Evolutionary conservation across 1,140 invertebrate species (phyloP).

Genomic region (Calliopsis andreniformis): DNA sequence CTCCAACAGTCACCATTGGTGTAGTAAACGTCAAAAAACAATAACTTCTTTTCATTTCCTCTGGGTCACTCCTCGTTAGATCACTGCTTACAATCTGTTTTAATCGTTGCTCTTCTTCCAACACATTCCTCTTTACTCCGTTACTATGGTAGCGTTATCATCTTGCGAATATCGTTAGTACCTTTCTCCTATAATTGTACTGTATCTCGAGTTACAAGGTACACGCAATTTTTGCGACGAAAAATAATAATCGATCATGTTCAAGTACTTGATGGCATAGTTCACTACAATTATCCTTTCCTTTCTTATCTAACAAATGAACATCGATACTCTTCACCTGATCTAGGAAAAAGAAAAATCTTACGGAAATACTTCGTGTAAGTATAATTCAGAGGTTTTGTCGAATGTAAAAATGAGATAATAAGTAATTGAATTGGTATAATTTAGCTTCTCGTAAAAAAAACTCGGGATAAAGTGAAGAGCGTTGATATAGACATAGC

Average conservation of each 20-base stretch:
- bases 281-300: constrained; percentile 44
- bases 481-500: too few relatives aligned
- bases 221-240: constrained; percentile 79
- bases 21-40: too few relatives aligned
- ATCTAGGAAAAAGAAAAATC: too few relatives aligned
- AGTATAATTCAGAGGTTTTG: too few relatives aligned
- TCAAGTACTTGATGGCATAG: constrained; percentile 68
- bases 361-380: too few relatives aligned
- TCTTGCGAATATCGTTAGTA: constrained; percentile 61
- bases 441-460: too few relatives aligned
- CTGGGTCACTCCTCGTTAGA: background rate
- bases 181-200: constrained; percentile 79
- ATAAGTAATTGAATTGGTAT: too few relatives aligned
- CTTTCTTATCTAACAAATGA: background rate
- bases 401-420: too few relatives aligned
- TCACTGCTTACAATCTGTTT: background rate
- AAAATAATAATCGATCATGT: constrained; percentile 80
- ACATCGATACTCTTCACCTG: too few relatives aligned
- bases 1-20: too few relatives aligned
- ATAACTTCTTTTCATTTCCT: constrained; percentile 29
- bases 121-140: constrained; percentile 52
- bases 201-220: constrained; percentile 76
- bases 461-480: too few relatives aligned
- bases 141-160: constrained; percentile 60
- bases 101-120: background rate